These are phyloP conservation scores for Nothobranchius furzeri DNA, from an alignment of 2,113 vertebrate genomes.

Conservation along the genomic window DNA sequence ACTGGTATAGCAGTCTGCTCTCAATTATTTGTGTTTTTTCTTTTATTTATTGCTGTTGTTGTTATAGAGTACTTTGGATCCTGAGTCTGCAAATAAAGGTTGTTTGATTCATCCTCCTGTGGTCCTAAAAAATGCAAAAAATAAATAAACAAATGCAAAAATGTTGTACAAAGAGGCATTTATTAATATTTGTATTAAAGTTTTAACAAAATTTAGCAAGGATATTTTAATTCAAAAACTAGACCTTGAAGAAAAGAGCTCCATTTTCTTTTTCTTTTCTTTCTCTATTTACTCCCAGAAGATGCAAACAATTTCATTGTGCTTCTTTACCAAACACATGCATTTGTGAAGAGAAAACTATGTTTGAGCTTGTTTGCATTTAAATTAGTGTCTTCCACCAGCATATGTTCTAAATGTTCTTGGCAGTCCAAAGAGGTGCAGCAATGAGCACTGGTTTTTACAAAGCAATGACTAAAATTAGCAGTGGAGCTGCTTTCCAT, in stretches of 20 bases:
- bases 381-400: constrained; percentile 48
- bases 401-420: constrained; percentile 39
- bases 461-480: background rate
- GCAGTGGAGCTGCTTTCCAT: constrained; percentile 11
- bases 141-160: no score
- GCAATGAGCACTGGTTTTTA: background rate
- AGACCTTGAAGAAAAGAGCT: background rate
- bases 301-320: constrained; percentile 61
- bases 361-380: constrained; percentile 68
- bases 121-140: no score
- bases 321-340: constrained; percentile 56
- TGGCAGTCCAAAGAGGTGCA: constrained; percentile 4
- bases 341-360: constrained; percentile 59
- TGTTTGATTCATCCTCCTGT: no score
- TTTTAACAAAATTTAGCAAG: constrained; percentile 11
- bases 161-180: background rate
- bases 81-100: no score
- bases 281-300: constrained; percentile 52
- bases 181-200: constrained; percentile 27
- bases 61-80: no score
- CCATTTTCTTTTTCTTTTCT: constrained; percentile 26
- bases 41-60: no score
- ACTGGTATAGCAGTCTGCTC: no score
- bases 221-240: background rate
- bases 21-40: no score